A percentile compares a stretch with the other conserved stretches of the same genome.
These are phyloP conservation scores for Scylla paramamosain DNA, from an alignment of 1,140 invertebrate species.

Conservation along the genomic window DNA sequence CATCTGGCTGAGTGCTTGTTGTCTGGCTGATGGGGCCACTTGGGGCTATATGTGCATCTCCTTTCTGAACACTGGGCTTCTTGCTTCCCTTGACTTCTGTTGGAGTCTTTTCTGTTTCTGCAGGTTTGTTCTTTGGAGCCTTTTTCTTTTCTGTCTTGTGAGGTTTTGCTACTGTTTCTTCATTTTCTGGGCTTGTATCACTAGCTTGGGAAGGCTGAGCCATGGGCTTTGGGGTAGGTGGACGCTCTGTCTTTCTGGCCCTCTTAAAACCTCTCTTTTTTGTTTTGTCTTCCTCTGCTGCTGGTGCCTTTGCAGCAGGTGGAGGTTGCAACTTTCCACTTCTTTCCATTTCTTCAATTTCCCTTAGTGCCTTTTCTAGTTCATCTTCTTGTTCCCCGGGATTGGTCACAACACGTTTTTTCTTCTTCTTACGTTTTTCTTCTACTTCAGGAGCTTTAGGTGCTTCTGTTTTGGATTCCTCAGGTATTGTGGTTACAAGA, in stretches of 20 bases:
- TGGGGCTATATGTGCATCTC: neutral
- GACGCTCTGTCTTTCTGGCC: constrained; percentile 49
- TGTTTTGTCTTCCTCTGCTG: constrained; percentile 61
- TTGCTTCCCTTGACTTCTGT: constrained; percentile 32
- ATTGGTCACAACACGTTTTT: constrained; percentile 78
- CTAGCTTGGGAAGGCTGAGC: neutral
- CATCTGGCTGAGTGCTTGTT: neutral
- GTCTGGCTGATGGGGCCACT: neutral
- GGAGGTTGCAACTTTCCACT: constrained; percentile 77
- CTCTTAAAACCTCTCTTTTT: constrained; percentile 65
- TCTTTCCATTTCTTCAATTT: constrained; percentile 83
- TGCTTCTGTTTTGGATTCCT: constrained; percentile 43
- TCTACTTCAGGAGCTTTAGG: constrained; percentile 74
- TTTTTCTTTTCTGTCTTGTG: constrained; percentile 42
- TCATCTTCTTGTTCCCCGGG: constrained; percentile 81
- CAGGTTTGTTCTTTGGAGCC: neutral
- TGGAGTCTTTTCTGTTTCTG: constrained; percentile 42
- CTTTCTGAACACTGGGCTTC: constrained; percentile 24
- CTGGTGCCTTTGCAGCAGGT: constrained; percentile 18
- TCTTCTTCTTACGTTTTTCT: constrained; percentile 81
- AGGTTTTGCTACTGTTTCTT: constrained; percentile 30
- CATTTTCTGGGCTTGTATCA: constrained; percentile 30
- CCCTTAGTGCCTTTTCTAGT: constrained; percentile 84
- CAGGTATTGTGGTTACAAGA: neutral
- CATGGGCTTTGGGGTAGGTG: neutral